Base-by-base conservation (phyloP, 2,113 vertebrate species). In the Caretta caretta region DNA sequence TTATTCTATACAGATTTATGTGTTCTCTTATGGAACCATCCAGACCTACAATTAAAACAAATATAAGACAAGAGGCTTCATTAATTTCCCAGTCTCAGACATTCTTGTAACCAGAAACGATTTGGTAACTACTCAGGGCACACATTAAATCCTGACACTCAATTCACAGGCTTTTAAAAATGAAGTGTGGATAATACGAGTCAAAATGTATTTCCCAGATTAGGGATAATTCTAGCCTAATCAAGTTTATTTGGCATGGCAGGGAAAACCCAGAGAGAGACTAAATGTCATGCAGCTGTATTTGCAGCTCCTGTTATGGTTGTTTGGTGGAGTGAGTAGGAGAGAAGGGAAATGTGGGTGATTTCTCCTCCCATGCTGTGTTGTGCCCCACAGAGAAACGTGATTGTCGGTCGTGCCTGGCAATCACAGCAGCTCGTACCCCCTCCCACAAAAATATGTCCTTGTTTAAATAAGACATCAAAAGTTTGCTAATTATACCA, bases 401-500 rank as follows among this genome's bases (percentile, higher is more conserved):
- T 97, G 97, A 96, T 93, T 92, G 51, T 85, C 86, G 79, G 94
- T 97, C 95, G 83, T 97, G 96, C 88, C 93, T 95, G 95, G 89
- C 31, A 42, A 87, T 42, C 56, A 16, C 20, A 54, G 29, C 79
- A 31, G 84, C 94, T 96, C 90, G 83, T 96, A 95, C 92, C 62
- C 88, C 93, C 96, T 94, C 90, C 93, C 90, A 96, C 88, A 1
- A 93, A 92, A 96, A 94, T 88, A 83, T 27, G 91, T 94, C 90
- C 95, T 92, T 95, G 35, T 91, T 94, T 93, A 88, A 97, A 97
- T 53, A 87, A 96, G 95, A 87, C 80, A 92, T 51, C 89, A 90
- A 78, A 97, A 97, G 93, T 97, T 97, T 97, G 93, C 94, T 97
- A 96, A 96, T 96, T 95, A 93, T 95, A 89, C 0, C 5, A 81